These are phyloP conservation scores for Xanthorhoe designata DNA, from an alignment of 2,888 invertebrate genomes.

Conservation along the genomic window DNA sequence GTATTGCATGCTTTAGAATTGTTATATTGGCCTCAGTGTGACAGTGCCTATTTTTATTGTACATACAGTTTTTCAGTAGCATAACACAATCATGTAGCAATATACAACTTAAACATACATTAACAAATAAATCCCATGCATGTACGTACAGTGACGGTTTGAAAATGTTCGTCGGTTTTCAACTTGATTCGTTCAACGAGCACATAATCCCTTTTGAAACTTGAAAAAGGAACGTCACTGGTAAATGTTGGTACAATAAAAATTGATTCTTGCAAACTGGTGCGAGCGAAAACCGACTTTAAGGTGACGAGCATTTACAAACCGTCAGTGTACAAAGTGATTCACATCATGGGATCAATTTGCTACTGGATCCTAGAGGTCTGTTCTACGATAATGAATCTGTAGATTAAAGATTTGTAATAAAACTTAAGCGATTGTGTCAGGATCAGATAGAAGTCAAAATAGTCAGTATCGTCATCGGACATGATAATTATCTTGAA, in stretches of 20 bases:
- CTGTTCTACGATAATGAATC: conserved; percentile 40
- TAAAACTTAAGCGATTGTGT: conserved; percentile 36
- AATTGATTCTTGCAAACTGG: too few species aligned
- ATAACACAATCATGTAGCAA: conserved; percentile 32
- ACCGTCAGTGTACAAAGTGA: conserved; percentile 34
- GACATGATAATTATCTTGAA: background rate
- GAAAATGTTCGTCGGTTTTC: too few species aligned
- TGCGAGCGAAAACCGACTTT: too few species aligned
- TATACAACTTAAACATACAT: conserved; percentile 21
- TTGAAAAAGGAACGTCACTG: too few species aligned
- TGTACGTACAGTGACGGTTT: too few species aligned
- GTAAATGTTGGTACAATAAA: too few species aligned
- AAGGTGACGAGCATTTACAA: too few species aligned
- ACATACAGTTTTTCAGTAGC: conserved; percentile 35
- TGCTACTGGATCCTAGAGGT: conserved; percentile 21
- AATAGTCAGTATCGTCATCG: background rate
- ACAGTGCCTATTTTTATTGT: conserved; percentile 39
- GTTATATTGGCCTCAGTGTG: conserved; percentile 1
- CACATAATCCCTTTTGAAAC: too few species aligned
- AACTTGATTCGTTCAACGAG: too few species aligned
- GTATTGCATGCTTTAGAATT: background rate
- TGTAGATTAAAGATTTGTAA: conserved; percentile 32
- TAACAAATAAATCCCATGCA: conserved; percentile 27
- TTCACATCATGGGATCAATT: conserved; percentile 17
- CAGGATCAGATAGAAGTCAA: background rate